These are phyloP conservation scores for Mungos mungo DNA, from an alignment of 2,113 vertebrate species.

Conservation along the genomic window DNA sequence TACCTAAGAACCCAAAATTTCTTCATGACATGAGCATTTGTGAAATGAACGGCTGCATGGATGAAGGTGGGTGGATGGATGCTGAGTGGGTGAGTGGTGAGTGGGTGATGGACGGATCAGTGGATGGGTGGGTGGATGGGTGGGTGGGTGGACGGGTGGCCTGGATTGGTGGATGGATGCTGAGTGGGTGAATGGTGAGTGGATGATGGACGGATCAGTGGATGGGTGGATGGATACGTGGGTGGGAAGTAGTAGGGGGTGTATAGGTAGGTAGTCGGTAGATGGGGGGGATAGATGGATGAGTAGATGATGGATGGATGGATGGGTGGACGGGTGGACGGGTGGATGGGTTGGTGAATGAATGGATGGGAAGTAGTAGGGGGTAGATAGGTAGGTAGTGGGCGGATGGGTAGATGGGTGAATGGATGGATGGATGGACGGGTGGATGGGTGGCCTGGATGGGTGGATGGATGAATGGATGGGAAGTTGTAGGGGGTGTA, in stretches of 20 bases:
- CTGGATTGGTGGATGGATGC: neutral
- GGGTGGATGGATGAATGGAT: too few relatives aligned
- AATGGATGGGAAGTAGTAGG: too few relatives aligned
- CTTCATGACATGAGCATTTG: neutral
- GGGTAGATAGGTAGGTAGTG: too few relatives aligned
- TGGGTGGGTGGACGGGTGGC: too few relatives aligned
- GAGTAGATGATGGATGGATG: too few relatives aligned
- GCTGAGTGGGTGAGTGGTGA: fast-evolving
- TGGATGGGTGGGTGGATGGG: fast-evolving
- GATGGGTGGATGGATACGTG: fast-evolving
- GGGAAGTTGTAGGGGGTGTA: too few relatives aligned
- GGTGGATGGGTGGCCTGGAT: neutral
- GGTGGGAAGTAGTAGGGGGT: too few relatives aligned
- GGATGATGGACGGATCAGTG: neutral
- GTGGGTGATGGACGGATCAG: fast-evolving
- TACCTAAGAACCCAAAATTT: neutral
- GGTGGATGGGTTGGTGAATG: too few relatives aligned
- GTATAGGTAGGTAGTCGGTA: too few relatives aligned
- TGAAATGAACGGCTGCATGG: neutral
- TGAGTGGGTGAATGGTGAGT: too few relatives aligned
- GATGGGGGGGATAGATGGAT: too few relatives aligned
- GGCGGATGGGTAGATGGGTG: too few relatives aligned
- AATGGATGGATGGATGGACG: neutral
- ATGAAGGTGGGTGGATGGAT: neutral
- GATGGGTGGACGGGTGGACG: fast-evolving